Percentiles rank a stretch among this genome's conserved stretches.
phyloP scores from a whole-genome alignment of 2,113 vertebrate genomes.

The Megaceryle maxima region DNA sequence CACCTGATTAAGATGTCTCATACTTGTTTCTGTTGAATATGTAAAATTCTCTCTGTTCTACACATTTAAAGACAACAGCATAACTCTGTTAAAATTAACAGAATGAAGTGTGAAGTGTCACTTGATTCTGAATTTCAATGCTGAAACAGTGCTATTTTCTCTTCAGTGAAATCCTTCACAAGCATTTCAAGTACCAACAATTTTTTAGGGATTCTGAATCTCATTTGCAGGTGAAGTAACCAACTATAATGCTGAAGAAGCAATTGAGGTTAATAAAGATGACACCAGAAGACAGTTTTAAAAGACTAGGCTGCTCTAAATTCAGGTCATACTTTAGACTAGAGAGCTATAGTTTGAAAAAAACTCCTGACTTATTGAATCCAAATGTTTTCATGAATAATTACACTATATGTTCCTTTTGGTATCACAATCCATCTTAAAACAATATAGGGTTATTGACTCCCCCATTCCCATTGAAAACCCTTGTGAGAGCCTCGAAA shows the following conservation, averaged over 20 bases:
- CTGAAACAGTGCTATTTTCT: conserved; percentile 45
- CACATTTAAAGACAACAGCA: conserved; percentile 36
- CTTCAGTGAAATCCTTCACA: conserved; percentile 40
- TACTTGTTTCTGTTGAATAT: conserved; percentile 33
- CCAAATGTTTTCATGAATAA: background rate
- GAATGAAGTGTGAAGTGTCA: conserved; percentile 68
- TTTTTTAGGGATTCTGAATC: conserved; percentile 23
- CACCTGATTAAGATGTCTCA: conserved; percentile 61
- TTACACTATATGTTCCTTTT: background rate
- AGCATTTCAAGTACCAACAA: background rate
- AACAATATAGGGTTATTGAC: background rate
- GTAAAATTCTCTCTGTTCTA: conserved; percentile 33
- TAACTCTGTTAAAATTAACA: conserved; percentile 64
- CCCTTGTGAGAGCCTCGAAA: background rate
- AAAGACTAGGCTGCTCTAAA: background rate
- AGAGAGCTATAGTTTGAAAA: background rate
- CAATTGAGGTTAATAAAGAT: background rate
- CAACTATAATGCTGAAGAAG: background rate
- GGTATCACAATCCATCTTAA: background rate
- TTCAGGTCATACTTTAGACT: background rate
- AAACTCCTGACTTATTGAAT: background rate
- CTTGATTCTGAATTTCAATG: conserved; percentile 64
- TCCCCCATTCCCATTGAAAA: background rate
- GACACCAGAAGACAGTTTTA: background rate
- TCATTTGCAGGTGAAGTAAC: conserved; percentile 37